Percentiles rank a stretch among this genome's conserved stretches.
Evolutionary conservation across 2,888 invertebrate genomes (phyloP).

Genomic region (Nephrotoma flavescens): DNA sequence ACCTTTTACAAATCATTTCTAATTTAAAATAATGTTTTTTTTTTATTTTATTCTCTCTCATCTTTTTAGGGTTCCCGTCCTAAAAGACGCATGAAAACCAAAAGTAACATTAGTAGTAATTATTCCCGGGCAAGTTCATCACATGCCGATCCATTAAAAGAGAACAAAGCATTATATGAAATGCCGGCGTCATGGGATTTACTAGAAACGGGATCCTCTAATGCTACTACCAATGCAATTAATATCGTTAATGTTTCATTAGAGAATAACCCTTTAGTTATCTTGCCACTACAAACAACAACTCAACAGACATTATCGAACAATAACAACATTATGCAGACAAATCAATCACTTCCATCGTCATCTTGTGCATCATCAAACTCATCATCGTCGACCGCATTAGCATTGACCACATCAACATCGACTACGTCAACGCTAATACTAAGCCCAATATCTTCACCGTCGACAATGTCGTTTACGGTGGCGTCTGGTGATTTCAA

Average conservation of each 20-base stretch:
- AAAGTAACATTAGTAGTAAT: background rate
- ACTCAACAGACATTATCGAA: background rate
- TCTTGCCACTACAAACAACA: background rate
- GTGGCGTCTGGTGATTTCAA: background rate
- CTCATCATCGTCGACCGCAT: background rate
- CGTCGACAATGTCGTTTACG: background rate
- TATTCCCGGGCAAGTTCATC: background rate
- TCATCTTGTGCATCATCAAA: background rate
- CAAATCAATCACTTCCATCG: background rate
- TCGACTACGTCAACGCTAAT: background rate
- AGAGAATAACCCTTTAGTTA: background rate
- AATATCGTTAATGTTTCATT: background rate
- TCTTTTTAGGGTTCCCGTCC: background rate
- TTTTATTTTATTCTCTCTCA: background rate
- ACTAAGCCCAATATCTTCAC: background rate
- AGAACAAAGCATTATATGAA: constrained; percentile 10
- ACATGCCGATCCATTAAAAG: constrained; percentile 4
- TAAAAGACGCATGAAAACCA: background rate
- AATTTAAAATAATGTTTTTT: background rate
- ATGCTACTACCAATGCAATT: too few relatives aligned
- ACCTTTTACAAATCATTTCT: background rate
- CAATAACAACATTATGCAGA: background rate
- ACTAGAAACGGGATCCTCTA: background rate
- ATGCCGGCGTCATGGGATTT: constrained; percentile 7
- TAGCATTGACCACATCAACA: background rate